A percentile compares a stretch with the other conserved stretches of the same genome.
These are phyloP conservation scores for Pyrrhosoma nymphula DNA, from an alignment of 2,888 invertebrate species.

Conservation along the genomic window DNA sequence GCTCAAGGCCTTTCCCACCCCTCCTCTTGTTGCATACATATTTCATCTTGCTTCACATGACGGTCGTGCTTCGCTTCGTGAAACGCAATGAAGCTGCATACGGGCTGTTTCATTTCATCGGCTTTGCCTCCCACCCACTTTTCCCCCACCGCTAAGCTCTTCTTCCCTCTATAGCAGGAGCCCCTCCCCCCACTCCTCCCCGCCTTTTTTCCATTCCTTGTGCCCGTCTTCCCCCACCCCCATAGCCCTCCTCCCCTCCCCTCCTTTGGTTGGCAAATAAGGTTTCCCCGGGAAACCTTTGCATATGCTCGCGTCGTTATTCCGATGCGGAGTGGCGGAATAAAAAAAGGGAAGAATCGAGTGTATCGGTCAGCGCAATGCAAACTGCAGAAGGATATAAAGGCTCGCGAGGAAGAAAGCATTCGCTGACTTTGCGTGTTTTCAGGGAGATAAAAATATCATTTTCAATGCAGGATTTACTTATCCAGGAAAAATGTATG, in stretches of 20 bases:
- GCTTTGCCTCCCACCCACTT: constrained; percentile 9
- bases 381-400: neutral
- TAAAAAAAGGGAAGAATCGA: neutral
- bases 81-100: constrained; percentile 26
- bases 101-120: constrained; percentile 31
- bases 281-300: constrained; percentile 36
- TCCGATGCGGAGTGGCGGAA: neutral
- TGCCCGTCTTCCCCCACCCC: neutral
- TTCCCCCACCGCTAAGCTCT: neutral
- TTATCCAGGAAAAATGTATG: neutral
- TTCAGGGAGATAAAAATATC: neutral
- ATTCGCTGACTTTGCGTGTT: neutral
- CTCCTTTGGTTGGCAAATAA: constrained; percentile 10
- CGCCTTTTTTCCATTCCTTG: neutral
- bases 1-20: neutral
- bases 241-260: neutral
- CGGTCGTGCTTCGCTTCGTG: neutral
- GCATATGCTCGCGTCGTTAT: constrained; percentile 32
- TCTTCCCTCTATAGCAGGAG: too few species aligned
- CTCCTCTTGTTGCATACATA: constrained; percentile 22
- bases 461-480: neutral
- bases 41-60: neutral
- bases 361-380: constrained; percentile 36
- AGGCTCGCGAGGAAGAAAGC: neutral
- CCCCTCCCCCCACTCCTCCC: neutral